These are phyloP conservation scores for Mustela erminea DNA, from an alignment of 2,797 vertebrate genomes.

Conservation along the genomic window DNA sequence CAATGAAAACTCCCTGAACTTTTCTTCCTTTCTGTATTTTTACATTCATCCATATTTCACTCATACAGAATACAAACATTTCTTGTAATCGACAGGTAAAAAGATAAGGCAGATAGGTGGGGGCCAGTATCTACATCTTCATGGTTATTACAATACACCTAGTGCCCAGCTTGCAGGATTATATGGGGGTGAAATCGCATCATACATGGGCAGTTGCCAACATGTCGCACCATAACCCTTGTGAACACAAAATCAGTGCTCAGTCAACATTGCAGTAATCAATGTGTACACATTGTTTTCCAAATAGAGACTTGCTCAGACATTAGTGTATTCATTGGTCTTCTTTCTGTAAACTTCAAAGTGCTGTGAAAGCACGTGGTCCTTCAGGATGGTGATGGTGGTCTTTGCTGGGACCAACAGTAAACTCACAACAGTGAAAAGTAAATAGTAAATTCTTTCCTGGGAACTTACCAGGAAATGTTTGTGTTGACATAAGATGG, in stretches of 20 bases:
- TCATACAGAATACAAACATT: too few relatives aligned
- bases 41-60: too few relatives aligned
- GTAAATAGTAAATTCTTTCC: not conserved
- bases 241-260: not conserved
- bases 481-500: not conserved
- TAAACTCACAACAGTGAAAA: too few relatives aligned
- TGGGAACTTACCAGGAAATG: not conserved
- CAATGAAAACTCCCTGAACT: not conserved
- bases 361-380: not conserved
- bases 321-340: not conserved
- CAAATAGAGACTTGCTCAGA: not conserved
- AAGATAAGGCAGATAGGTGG: not conserved
- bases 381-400: not conserved
- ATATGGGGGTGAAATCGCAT: not conserved
- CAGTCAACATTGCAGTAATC: not conserved
- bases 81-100: not conserved
- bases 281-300: not conserved
- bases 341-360: not conserved
- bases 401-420: not conserved
- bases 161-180: not conserved
- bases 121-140: not conserved
- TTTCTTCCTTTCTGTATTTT: not conserved
- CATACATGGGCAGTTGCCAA: not conserved
- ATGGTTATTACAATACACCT: not conserved
- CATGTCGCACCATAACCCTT: not conserved